These are phyloP conservation scores for Syrmaticus mikado DNA, from an alignment of 2,113 vertebrate species.

Conservation along the genomic window DNA sequence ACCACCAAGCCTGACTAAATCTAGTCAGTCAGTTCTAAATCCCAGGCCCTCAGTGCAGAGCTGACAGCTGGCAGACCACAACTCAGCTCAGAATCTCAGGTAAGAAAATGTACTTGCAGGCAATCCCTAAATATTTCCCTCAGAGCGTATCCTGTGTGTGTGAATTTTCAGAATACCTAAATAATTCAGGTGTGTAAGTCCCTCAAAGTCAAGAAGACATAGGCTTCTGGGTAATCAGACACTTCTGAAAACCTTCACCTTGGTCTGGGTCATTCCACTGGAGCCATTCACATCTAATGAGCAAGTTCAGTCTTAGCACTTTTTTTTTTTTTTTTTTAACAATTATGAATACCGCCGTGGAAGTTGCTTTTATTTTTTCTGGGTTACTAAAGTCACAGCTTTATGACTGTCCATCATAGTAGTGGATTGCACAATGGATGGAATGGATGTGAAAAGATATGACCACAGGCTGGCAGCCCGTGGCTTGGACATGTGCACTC, in stretches of 20 bases:
- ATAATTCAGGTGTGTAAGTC: neutral
- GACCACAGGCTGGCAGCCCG: neutral
- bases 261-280: neutral
- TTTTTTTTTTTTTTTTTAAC: neutral
- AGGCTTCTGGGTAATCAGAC: neutral
- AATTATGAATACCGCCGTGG: neutral
- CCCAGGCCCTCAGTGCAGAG: neutral
- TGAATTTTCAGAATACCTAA: neutral
- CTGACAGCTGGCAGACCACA: neutral
- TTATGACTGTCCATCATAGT: neutral
- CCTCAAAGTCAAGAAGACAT: neutral
- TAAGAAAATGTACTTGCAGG: neutral
- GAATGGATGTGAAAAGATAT: neutral
- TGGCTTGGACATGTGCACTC: no score
- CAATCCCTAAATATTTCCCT: neutral
- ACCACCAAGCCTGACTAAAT: neutral
- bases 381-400: neutral
- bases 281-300: neutral
- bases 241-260: neutral
- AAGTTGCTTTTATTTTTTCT: neutral
- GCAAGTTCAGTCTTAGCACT: neutral
- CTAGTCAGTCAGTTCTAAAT: neutral
- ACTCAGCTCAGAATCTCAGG: neutral
- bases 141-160: neutral
- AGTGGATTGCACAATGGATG: neutral